These are phyloP conservation scores for Tringa solitaria DNA, from an alignment of 2,113 vertebrate genomes.

Conservation along the genomic window DNA sequence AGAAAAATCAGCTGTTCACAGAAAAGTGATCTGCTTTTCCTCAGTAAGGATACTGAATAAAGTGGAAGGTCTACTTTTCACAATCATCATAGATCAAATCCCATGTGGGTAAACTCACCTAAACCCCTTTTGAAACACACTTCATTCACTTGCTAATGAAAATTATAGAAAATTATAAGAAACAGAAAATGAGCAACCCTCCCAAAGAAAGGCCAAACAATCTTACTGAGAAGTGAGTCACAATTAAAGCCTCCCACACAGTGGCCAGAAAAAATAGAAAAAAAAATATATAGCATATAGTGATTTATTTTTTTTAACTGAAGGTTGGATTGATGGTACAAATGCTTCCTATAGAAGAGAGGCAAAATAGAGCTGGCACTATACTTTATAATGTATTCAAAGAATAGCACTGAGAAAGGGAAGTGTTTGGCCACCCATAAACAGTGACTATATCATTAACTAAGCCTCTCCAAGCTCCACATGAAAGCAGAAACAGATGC, in stretches of 20 bases:
- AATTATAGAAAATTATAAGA: not conserved
- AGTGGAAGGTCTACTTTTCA: not conserved
- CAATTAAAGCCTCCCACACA: not conserved
- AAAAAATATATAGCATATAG: not conserved
- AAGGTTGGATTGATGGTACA: not conserved
- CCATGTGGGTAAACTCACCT: not conserved
- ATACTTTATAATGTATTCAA: not conserved
- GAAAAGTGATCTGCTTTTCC: not conserved
- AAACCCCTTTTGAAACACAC: not conserved
- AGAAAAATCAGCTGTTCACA: not conserved
- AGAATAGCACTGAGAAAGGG: not conserved
- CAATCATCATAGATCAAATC: not conserved
- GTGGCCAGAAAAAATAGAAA: not conserved
- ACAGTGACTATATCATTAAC: not conserved
- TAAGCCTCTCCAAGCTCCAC: not conserved
- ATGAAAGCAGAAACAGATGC: not conserved
- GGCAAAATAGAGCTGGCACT: not conserved
- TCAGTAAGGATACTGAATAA: not conserved
- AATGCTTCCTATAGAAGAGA: not conserved
- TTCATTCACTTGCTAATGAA: not conserved
- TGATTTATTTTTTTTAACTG: not conserved
- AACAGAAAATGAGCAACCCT: not conserved
- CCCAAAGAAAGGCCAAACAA: not conserved
- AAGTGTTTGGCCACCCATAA: not conserved
- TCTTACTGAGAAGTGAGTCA: not conserved